Conservation (phyloP, 2,113 vertebrate genomes). For the Terrapene triunguis region DNA sequence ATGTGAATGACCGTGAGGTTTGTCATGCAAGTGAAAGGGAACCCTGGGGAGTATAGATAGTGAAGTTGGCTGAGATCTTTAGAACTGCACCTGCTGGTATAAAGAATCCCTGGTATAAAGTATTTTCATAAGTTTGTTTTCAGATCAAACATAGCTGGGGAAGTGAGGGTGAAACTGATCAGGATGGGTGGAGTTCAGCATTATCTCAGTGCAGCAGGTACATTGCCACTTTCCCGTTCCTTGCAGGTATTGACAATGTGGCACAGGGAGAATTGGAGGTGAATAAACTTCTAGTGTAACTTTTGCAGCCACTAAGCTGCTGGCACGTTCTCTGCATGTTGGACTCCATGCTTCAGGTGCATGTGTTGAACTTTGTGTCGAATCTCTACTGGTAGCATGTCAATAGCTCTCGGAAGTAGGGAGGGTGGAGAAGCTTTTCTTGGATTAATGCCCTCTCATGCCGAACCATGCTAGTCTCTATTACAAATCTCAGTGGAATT, state of each 20-base stretch:
- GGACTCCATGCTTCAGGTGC: background rate
- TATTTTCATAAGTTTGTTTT: background rate
- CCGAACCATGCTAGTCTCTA: background rate
- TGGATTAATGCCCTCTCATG: background rate
- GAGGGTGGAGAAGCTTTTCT: too few relatives aligned
- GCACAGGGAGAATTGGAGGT: background rate
- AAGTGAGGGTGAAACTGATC: background rate
- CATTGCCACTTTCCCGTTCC: background rate
- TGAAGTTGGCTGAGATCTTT: background rate
- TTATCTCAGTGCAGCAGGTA: background rate
- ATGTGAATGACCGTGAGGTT: background rate
- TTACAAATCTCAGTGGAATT: background rate
- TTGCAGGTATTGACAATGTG: background rate
- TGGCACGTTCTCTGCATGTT: background rate
- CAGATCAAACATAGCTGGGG: background rate
- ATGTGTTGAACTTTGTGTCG: too few relatives aligned
- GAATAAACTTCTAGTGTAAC: background rate
- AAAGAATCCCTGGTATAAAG: background rate
- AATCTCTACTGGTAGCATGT: background rate
- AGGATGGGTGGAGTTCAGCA: background rate
- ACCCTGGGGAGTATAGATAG: background rate
- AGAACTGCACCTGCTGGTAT: background rate
- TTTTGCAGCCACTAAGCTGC: background rate
- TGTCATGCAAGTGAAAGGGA: background rate
- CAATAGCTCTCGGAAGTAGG: background rate